Evolutionary conservation across 2,888 invertebrate genomes (phyloP), one percentile per base, ranked within the genome.

Genomic region (Idaea dimidiata): DNA sequence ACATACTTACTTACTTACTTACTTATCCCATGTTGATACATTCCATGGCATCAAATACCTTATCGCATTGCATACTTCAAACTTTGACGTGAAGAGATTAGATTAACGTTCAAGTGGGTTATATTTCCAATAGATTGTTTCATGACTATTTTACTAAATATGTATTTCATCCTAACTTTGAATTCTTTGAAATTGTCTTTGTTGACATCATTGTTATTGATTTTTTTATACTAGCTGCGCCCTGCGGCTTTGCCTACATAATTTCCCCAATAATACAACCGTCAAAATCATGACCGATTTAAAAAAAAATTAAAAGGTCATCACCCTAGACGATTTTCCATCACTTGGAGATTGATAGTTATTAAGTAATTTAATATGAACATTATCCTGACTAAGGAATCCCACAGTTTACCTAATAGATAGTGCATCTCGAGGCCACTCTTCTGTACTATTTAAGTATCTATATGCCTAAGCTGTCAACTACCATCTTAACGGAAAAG

Each of bases 81-180:
- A 43, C 43, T 43, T 43, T 43, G 43, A 43, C 43, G 43, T 43
- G 2, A 10, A 0, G 6, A 43, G 43, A 43, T 43, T 43, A 43
- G 43, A 43, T 43, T 43, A 14, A 43, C n/a, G 43, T 43, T 43
- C 10, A 14, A 43, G 43, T 43, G 73, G 63, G 17, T 73, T 69
- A 16, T 16, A 57, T 43, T 43, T 43, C 14, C 43, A 14, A 43
- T 43, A 3, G 1, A 43, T 43, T 43, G n/a, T 43, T 43, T 43
- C 43, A 14, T 43, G 43, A 43, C 6, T 43, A 14, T 14, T 43
- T 10, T 43, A 14, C 8, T 14, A 43, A 43, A 14, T 43, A 43
- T 43, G 7, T 43, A 3, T 43, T 43, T 43, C 43, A 8, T 43
- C 43, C 5, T 24, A 24, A 24, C 24, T 43, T 43, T 43, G 14